Percentiles rank a stretch among this genome's conserved stretches.
Conservation (phyloP, 2,797 vertebrate species). For the Carduelis carduelis region DNA sequence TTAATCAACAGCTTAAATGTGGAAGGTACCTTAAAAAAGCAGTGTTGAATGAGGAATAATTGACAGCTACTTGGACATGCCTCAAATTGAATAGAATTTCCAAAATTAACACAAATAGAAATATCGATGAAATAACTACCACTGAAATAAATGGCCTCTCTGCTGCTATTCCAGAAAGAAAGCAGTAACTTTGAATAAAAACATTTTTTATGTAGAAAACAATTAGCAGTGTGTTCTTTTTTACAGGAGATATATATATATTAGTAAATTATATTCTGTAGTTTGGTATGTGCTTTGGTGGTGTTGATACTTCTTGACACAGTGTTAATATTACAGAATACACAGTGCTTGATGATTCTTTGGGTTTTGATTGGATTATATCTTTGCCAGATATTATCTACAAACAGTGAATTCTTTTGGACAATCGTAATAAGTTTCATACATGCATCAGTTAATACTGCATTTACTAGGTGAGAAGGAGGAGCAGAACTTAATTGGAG, state of each 20-base stretch:
- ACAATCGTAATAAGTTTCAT: neutral
- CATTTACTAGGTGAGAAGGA: neutral
- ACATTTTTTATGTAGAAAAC: neutral
- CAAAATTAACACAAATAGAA: neutral
- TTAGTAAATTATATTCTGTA: neutral
- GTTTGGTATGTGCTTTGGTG: neutral
- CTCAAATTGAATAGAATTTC: neutral
- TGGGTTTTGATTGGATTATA: neutral
- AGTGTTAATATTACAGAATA: neutral
- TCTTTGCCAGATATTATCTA: neutral
- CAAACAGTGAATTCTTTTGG: neutral
- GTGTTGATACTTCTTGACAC: neutral
- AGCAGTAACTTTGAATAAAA: neutral
- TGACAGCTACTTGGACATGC: neutral
- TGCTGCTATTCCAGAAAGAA: neutral
- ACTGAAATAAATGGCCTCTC: neutral
- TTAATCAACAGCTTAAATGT: neutral
- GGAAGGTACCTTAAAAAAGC: neutral
- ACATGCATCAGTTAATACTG: neutral
- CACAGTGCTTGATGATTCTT: neutral
- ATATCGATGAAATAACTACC: neutral
- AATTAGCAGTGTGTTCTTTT: neutral
- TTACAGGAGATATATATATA: neutral
- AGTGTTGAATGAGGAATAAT: neutral
- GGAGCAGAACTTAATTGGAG: neutral